Evolutionary conservation across 37 sponge, comb jelly and placozoan genomes (phyloP), one percentile per base, ranked within the genome.

Genomic region (Amphimedon queenslandica): DNA sequence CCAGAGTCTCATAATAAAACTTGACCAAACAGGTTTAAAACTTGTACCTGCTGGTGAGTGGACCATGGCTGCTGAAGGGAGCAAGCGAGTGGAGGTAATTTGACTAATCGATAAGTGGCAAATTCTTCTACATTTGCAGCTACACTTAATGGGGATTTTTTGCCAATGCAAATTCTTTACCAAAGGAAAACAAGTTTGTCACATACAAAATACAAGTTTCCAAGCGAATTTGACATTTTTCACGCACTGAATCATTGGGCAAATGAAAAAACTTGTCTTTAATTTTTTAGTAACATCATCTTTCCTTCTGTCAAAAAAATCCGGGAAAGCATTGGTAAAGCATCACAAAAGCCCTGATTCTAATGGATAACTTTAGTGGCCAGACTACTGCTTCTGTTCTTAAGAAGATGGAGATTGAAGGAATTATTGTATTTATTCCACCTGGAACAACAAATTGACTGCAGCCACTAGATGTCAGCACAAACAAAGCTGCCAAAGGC

Each of bases 41-140:
- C 31, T 67, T 36, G 69, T 67, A 34, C 69, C 69, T 67, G 36
- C 69, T 67, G 39, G 38, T 33, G 69, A 67, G 10, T 67, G 69
- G 69, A 67, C 69, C 6, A 67, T 67, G 69, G 69, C 69, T 34
- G 69, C 69, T 5, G 38, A 67, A n/a, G 69, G 69, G 32, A 67
- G 69, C 69, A 67, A 11, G 32, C 34, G 69, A 67, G 69, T 67
- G 69, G 69, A 67, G 39, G 69, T 67, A 37, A 33, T 33, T 67
- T 55, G 75, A n/a, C 40, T 72, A 30, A 34, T 30, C 24, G 73
- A 72, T 31, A 72, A 53, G 1, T 23, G 34, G 18, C 73, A 72
- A 34, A 31, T 72, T 60, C 75, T 58, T 61, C 75, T 25, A 74
- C 75, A 42, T 61, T 74, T 74, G 75, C 75, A 74, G 75, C 64